Base-by-base conservation (phyloP, 2,888 invertebrate genomes). In the Syrphus vitripennis region DNA sequence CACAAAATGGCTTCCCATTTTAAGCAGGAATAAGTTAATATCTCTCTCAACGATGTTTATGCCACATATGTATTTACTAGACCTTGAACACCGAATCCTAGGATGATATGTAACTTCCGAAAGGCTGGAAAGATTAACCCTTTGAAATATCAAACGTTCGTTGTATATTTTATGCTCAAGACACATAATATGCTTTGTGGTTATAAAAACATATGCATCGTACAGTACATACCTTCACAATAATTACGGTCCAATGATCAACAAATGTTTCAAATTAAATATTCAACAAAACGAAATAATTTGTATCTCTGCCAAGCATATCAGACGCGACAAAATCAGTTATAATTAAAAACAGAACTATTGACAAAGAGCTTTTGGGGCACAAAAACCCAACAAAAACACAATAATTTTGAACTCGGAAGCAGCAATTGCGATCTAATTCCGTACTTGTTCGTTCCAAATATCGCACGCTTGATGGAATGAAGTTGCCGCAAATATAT, bases 321-420 rank as follows among this genome's bases (percentile, higher is more conserved):
- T 16, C 9, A 21, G 67, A 67, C 31, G 42, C 80, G 80, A 80
- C 70, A 31, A 70, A 80, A 42, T 80, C 79, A 42, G 75, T 84
- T 71, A 84, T 84, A 81, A 84, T 84, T 84, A 76, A 84, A 84
- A 84, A 67, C 84, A 84, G 84, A 81, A 57, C 67, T 61, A 40
- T 29, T 42, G 40, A 63, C 42, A 55, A 10, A 50, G 34, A 31
- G 55, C 55, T 55, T 70, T 61, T 45, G 80, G 59, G 75, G 45
- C 80, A 74, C 45, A 74, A 74, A 24, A 29, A n/a, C n/a, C n/a
- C n/a, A n/a, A 61, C 26, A 12, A 16, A 42, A 24, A 65, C 29
- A 7, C 19, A 16, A 65, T n/a, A 12, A 29, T 31, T 31, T 31
- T 14, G 19, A 40, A 14, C 31, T 48, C 65, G 50, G 67, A 34